Conservation (phyloP, 2,888 invertebrate species). For the Caprella mutica region DNA sequence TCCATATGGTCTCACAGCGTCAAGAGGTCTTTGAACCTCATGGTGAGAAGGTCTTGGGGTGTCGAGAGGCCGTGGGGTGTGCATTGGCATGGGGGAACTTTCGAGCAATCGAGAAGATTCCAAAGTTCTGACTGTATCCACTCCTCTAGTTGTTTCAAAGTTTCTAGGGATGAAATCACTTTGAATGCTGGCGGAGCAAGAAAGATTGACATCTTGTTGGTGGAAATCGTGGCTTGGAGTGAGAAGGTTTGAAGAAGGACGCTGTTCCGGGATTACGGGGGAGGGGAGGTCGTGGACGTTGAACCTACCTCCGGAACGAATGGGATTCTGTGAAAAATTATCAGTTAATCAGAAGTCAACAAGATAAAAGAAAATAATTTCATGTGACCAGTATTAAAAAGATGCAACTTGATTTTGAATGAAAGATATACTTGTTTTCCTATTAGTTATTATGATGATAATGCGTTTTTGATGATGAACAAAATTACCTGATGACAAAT, state of each 20-base stretch:
- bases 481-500: too few species aligned
- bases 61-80: constrained; percentile 3
- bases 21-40: neutral
- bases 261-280: neutral
- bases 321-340: neutral
- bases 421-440: too few species aligned
- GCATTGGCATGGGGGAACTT: too few species aligned
- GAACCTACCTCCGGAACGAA: neutral
- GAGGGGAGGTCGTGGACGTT: constrained; percentile 6
- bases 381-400: too few species aligned
- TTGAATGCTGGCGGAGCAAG: constrained; percentile 3
- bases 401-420: too few species aligned
- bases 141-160: neutral
- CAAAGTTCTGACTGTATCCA: neutral
- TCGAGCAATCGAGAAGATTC: neutral
- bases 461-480: too few species aligned
- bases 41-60: neutral
- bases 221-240: neutral
- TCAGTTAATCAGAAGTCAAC: too few species aligned
- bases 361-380: too few species aligned
- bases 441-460: too few species aligned
- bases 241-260: neutral
- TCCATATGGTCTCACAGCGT: neutral
- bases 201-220: neutral
- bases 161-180: constrained; percentile 3